Base-by-base conservation (phyloP, 1,140 invertebrate species). In the Anastatus disparis region DNA sequence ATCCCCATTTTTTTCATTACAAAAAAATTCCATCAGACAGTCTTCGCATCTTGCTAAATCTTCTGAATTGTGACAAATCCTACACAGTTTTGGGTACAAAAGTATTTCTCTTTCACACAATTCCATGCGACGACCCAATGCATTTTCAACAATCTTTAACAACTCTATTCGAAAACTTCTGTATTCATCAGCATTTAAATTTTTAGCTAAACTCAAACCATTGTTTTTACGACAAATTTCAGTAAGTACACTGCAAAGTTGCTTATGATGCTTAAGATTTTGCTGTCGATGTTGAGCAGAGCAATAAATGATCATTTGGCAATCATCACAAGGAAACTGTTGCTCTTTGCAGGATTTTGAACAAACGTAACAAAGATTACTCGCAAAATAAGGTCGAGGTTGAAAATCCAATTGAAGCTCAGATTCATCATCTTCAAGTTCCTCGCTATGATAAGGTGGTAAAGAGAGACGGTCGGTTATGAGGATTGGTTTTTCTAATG, bases 21-120 rank as follows among this genome's bases (percentile, higher is more conserved):
- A 84, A 59, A 78, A 76, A 63, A 81, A 75, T 31, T 84, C 88
- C 76, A 91, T 87, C 2, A 84, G 86, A 76, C 91, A 92, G 0
- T 81, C 74, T 0, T 79, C 38, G 71, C 91, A 93, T 44, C 86
- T 85, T 6, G 61, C 81, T 1, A 91, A 73, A 78, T 87, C 85
- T 55, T 89, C 85, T 10, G 88, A 81, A 59, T 73, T 76, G 1
- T 77, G 72, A 46, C 87, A 88, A 2, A 85, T 79, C 4, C 81
- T 77, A 75, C 92, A 93, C 2, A 90, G 82, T 24, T 88, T 84
- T 0, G 91, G 90, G 75, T 91, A 93, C 2, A 93, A 79, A 4
- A 93, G 77, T 0, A 90, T 87, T 74, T 93, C 92, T 59, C 88
- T 88, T 75, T 93, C 91, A 83, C 89, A 91, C 0, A 90, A 85